A percentile compares a stretch with the other conserved stretches of the same genome.
Evolutionary conservation across 1,140 invertebrate species (phyloP).

Genomic region (Globodera rostochiensis): DNA sequence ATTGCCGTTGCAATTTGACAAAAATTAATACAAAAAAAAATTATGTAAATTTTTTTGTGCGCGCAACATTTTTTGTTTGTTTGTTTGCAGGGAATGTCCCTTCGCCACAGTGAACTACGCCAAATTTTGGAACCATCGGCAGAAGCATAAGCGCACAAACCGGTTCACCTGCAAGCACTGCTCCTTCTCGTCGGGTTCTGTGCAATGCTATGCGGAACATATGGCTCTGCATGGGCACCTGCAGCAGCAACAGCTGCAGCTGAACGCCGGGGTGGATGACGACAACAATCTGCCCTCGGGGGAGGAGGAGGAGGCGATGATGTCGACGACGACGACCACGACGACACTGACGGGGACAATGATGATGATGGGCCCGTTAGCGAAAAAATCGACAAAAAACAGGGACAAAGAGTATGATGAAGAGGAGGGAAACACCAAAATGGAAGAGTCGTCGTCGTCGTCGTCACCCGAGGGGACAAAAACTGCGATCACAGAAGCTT

Average conservation of each 20-base stretch:
- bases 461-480: not conserved
- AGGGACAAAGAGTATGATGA: not conserved
- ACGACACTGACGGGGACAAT: not conserved
- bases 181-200: constrained; percentile 30
- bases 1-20: no score
- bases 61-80: not conserved
- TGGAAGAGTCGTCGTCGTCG: not conserved
- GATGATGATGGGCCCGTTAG: not conserved
- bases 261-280: not conserved
- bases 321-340: not conserved
- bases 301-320: not conserved
- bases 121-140: constrained; percentile 40
- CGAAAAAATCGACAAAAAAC: not conserved
- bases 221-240: constrained; percentile 17
- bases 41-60: no score
- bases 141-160: constrained; percentile 33
- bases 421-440: not conserved
- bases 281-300: not conserved
- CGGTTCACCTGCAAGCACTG: constrained; percentile 34
- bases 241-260: not conserved
- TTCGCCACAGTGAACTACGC: constrained; percentile 31
- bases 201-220: constrained; percentile 31
- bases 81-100: constrained; percentile 38
- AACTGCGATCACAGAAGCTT: no score
- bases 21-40: no score